Percentiles rank a stretch among this genome's conserved stretches.
These are phyloP conservation scores for Linurgus olivaceus DNA, from an alignment of 2,797 vertebrate species.

Conservation along the genomic window DNA sequence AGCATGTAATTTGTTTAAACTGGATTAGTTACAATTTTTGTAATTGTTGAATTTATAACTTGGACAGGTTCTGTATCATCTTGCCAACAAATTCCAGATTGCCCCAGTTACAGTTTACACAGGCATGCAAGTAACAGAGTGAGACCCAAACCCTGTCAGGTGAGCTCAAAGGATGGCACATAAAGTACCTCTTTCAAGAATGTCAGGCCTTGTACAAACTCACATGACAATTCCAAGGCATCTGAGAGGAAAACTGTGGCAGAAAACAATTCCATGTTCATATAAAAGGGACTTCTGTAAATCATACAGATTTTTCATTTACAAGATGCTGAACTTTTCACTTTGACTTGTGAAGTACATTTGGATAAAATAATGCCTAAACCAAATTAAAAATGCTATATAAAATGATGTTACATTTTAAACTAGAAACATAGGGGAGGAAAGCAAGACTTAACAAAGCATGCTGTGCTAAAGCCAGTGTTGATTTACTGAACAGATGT, in stretches of 20 bases:
- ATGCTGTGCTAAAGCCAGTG: not conserved
- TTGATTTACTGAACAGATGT: not conserved
- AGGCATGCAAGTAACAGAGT: not conserved
- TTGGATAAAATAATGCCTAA: not conserved
- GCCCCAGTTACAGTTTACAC: not conserved
- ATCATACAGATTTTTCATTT: not conserved
- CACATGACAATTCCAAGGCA: not conserved
- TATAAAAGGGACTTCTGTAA: not conserved
- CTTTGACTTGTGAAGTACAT: not conserved
- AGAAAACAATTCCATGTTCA: not conserved
- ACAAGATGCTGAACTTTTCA: not conserved
- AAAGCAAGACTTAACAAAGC: not conserved
- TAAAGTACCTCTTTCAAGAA: not conserved
- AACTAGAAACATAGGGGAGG: not conserved
- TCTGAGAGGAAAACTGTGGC: not conserved
- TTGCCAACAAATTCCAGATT: not conserved
- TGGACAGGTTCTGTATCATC: not conserved
- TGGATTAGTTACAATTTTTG: not conserved
- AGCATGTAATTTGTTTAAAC: not conserved
- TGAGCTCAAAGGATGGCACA: not conserved
- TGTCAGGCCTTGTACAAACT: not conserved
- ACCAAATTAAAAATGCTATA: not conserved
- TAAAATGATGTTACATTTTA: not conserved
- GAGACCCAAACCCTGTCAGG: not conserved
- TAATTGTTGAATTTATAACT: not conserved